Evolutionary conservation across 1,140 invertebrate genomes (phyloP).

Genomic region (Hestina assimilis): DNA sequence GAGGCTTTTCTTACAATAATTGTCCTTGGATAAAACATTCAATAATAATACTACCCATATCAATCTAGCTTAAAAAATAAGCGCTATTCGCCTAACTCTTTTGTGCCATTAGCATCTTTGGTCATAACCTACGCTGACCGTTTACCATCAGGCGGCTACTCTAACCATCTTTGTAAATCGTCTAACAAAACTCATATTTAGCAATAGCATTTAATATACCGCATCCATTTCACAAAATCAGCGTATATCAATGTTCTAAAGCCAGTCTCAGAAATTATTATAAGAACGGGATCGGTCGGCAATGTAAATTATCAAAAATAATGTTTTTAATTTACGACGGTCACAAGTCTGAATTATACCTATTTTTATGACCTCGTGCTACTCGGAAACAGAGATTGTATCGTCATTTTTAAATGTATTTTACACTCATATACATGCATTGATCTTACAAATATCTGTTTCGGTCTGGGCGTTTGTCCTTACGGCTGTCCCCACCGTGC

Average conservation of each 20-base stretch:
- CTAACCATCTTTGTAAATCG: too few relatives aligned
- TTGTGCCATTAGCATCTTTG: too few relatives aligned
- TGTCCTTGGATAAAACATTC: too few relatives aligned
- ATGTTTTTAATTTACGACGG: slow-evolving; percentile 18
- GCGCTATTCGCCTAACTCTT: too few relatives aligned
- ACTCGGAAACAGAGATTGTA: background rate
- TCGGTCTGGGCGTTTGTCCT: too few relatives aligned
- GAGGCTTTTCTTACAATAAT: too few relatives aligned
- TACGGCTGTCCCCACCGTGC: background rate
- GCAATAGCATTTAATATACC: background rate
- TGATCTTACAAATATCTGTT: too few relatives aligned
- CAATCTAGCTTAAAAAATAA: too few relatives aligned
- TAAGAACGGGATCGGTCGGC: slow-evolving; percentile 5
- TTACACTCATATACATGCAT: background rate
- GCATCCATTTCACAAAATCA: background rate
- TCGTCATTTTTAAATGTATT: background rate
- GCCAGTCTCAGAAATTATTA: slow-evolving; percentile 17
- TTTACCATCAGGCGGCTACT: too few relatives aligned
- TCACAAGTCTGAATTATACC: slow-evolving; percentile 1
- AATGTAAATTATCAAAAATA: slow-evolving; percentile 21
- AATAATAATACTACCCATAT: too few relatives aligned
- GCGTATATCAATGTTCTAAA: background rate
- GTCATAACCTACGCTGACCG: too few relatives aligned
- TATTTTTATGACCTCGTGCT: background rate
- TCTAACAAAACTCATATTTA: background rate